Evolutionary conservation across 2,888 invertebrate species (phyloP).

Genomic region (Caenorhabditis sulstoni): DNA sequence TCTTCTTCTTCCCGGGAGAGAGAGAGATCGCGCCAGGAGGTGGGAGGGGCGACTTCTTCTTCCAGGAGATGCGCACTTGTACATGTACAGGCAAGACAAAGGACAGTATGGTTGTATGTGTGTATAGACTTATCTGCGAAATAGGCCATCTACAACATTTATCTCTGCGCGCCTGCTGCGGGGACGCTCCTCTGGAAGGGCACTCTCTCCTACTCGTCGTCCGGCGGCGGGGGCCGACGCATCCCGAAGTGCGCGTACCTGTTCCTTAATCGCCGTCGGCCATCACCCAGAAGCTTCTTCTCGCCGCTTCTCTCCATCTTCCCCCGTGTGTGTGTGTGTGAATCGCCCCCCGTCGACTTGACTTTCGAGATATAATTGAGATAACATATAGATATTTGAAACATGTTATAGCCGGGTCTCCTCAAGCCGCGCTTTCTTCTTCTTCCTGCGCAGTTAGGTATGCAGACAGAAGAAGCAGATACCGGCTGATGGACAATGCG

Average conservation of each 20-base stretch:
- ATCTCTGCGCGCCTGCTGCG: slow-evolving; percentile 52
- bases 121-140: slow-evolving; percentile 61
- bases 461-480: slow-evolving; percentile 40
- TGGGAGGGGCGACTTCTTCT: slow-evolving; percentile 38
- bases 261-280: slow-evolving; percentile 61
- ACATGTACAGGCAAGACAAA: slow-evolving; percentile 55
- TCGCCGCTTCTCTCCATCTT: slow-evolving; percentile 8
- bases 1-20: slow-evolving; percentile 24
- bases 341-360: slow-evolving; percentile 38
- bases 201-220: slow-evolving; percentile 47
- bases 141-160: slow-evolving; percentile 65
- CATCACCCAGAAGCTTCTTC: slow-evolving; percentile 50
- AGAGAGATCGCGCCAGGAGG: neutral
- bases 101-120: slow-evolving; percentile 53
- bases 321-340: slow-evolving; percentile 15
- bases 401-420: slow-evolving; percentile 42
- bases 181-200: slow-evolving; percentile 46
- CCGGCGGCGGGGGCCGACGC: slow-evolving; percentile 8
- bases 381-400: slow-evolving; percentile 58
- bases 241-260: slow-evolving; percentile 58
- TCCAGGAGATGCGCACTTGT: slow-evolving; percentile 56
- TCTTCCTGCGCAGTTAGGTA: slow-evolving; percentile 52
- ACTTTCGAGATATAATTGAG: slow-evolving; percentile 57
- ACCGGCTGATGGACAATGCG: slow-evolving; percentile 24
- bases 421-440: slow-evolving; percentile 4